A percentile compares a stretch with the other conserved stretches of the same genome.
phyloP scores from a whole-genome alignment of 2,113 vertebrate species.

The Nyctereutes procyonoides region DNA sequence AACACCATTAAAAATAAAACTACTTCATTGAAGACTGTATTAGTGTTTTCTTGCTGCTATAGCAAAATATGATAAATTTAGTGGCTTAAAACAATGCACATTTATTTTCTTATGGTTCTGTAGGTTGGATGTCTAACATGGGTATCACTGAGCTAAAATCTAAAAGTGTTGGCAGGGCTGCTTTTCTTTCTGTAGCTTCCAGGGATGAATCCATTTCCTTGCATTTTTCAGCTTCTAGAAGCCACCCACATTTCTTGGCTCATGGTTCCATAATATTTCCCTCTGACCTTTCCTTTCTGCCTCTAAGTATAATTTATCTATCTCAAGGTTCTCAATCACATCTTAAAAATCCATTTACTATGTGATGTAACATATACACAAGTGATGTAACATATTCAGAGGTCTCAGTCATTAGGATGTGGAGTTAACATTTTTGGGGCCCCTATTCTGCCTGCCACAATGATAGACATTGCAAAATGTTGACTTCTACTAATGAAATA shows the following conservation, averaged over 20 bases:
- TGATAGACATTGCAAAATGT: background rate
- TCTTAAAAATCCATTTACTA: background rate
- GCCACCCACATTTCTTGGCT: background rate
- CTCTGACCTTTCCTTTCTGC: background rate
- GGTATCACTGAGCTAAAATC: background rate
- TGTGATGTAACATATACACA: background rate
- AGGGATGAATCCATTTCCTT: background rate
- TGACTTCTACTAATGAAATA: conserved; percentile 69
- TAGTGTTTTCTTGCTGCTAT: background rate
- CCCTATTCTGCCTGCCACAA: conserved; percentile 59
- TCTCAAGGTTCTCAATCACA: background rate
- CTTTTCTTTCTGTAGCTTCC: background rate
- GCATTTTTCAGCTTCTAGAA: background rate
- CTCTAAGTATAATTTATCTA: background rate
- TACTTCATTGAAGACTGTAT: background rate
- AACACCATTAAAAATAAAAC: conserved; percentile 44
- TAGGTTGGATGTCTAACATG: conserved; percentile 71
- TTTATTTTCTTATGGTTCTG: background rate
- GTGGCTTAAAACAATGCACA: background rate
- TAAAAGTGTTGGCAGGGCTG: background rate
- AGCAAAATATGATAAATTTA: background rate
- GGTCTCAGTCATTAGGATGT: background rate
- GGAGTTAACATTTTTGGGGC: background rate
- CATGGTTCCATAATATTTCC: background rate
- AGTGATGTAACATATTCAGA: background rate